Evolutionary conservation across 2,113 vertebrate genomes (phyloP), one percentile per base, ranked within the genome.

Genomic region (Dicrurus megarhynchus): DNA sequence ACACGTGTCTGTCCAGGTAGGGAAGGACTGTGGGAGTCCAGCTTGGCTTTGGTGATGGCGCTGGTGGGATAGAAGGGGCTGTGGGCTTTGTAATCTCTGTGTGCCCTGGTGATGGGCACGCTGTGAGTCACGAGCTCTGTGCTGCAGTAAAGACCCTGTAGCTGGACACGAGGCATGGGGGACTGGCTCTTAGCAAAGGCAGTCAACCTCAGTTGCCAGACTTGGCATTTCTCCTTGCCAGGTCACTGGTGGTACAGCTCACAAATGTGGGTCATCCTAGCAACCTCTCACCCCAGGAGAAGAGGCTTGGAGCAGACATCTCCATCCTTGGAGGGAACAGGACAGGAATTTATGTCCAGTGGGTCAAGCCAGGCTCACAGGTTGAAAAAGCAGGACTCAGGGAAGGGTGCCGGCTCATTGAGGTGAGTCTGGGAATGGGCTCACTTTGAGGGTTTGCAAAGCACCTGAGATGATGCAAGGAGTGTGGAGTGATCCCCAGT

Each of bases 321-420:
- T 98, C 98, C 1, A 98, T 98, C 65, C 84, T 98, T 10, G 99
- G 98, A 55, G 99, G 99, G 63, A 99, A 98, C 97, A 97, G 50
- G 78, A 98, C 98, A 0, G 99, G 98, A 78, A 97, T 99, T 44
- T 99, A 99, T 21, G 97, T 99, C 55, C 98, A 98, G 57, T 98
- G 98, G 46, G 99, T 99, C 90, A 98, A 96, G 80, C 94, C 98
- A 5, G 98, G 98, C n/a, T 99, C 99, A 2, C 94, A 20, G 5
- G 98, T 98, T 0, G 98, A 99, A 79, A 97, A 85, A 13, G 97
- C 84, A 27, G 99, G 99, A 32, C 97, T 98, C 21, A 97, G 83
- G 89, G 98, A 99, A 94, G 98, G 98, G 56, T 98, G 98, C 64
- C 97, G 98, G 88, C 97, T 99, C 37, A 95, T 98, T 84, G 98